Evolutionary conservation across 2,113 vertebrate species (phyloP).

Genomic region (zebrafish (Danio rerio)): DNA sequence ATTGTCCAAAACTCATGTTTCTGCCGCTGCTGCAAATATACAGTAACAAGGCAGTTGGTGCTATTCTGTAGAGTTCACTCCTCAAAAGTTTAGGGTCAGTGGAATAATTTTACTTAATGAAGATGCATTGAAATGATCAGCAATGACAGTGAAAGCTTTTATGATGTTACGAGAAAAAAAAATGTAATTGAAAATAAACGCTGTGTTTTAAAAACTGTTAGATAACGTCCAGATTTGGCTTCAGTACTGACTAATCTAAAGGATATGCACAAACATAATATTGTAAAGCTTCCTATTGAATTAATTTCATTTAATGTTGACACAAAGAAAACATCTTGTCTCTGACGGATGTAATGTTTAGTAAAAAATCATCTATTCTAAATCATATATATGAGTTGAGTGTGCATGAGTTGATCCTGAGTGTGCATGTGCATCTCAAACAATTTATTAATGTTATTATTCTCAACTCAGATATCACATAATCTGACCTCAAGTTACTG

Average conservation of each 20-base stretch:
- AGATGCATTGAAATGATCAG: background rate
- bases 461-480: background rate
- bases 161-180: background rate
- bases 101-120: background rate
- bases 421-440: background rate
- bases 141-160: background rate
- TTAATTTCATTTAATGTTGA: too few relatives aligned
- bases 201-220: background rate
- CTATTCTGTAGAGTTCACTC: background rate
- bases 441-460: background rate
- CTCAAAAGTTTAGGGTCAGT: background rate
- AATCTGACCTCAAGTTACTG: conserved; percentile 8
- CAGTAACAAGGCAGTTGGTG: background rate
- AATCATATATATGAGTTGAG: too few relatives aligned
- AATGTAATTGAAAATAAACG: too few relatives aligned
- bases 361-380: too few relatives aligned
- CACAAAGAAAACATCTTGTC: too few relatives aligned
- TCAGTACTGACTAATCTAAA: too few relatives aligned
- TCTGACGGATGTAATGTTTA: too few relatives aligned
- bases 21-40: background rate
- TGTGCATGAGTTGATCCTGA: background rate
- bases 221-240: too few relatives aligned
- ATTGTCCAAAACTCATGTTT: background rate
- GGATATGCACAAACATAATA: too few relatives aligned
- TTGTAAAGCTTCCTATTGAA: too few relatives aligned